Evolutionary conservation across 2,797 vertebrate genomes (phyloP), one percentile per base, ranked within the genome.

Genomic region (Acropternis orthonyx): DNA sequence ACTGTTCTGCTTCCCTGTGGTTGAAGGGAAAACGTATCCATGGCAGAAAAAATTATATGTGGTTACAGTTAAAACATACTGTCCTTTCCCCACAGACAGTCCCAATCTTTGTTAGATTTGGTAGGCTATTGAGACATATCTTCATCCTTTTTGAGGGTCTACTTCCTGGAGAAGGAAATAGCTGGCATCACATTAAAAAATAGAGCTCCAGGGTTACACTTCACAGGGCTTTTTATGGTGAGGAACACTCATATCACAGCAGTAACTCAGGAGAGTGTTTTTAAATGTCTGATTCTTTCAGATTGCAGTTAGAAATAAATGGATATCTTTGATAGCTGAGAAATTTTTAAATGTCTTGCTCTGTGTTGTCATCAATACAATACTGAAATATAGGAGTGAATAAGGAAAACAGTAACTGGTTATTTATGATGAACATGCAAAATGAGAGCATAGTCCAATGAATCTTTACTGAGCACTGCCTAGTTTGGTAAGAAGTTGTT

Each of bases 21-120:
- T 58, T 85, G 52, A 51, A 86, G 36, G 26, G 21, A 85, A 84
- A 84, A 72, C 2, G 6, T 34, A 28, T 37, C 37, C 4, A 2
- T 51, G 63, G 32, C n/a, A 73, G 28, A 55, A 91, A 87, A 88
- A 48, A 4, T 2, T 44, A 7, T 48, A 14, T 48, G 12, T 52
- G 13, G 7, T 68, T 85, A 14, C 16, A 52, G 41, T 32, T 1
- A 0, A 41, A 61, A 24, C 0, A 1, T 46, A 13, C 26, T 44
- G 9, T 49, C 54, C 44, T 85, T 72, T 78, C 30, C 30, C 14
- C n/a, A 20, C 12, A 37, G 71, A 41, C 52, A n/a, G 5, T 32
- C 27, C 61, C 79, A 73, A 61, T 16, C 41, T 54, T 44, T 66
- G 23, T n/a, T 51, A 72, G 12, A 32, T 63, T 77, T 51, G 5